Evolutionary conservation across 2,113 vertebrate species (phyloP).

Genomic region (Odobenus rosmarus): DNA sequence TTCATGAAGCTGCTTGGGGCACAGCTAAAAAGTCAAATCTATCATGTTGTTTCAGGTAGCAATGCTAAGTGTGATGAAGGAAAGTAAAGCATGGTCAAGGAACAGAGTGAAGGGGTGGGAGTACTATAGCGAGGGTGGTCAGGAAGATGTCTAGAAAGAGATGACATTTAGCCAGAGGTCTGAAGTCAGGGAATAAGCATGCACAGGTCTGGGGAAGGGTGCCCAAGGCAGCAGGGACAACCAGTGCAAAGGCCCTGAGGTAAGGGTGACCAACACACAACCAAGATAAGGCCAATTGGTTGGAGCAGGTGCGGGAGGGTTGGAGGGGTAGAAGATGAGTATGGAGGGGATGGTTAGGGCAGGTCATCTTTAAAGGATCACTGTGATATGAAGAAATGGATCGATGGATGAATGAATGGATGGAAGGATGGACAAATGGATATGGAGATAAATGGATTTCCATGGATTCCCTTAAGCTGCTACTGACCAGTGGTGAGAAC

Average conservation of each 20-base stretch:
- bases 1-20: background rate
- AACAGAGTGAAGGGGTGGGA: no score
- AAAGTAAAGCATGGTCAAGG: background rate
- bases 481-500: background rate
- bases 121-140: background rate
- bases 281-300: background rate
- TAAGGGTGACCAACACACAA: background rate
- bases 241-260: background rate
- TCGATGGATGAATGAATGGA: background rate
- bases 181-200: background rate
- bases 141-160: background rate
- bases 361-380: background rate
- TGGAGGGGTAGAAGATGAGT: background rate
- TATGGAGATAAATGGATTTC: background rate
- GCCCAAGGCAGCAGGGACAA: background rate
- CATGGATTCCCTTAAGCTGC: background rate
- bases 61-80: background rate
- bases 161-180: background rate
- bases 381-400: background rate
- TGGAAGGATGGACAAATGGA: background rate
- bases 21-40: background rate
- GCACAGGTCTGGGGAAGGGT: background rate
- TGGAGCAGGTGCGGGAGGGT: no score
- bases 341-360: background rate
- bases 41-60: background rate